Base-by-base conservation (phyloP, 2,113 vertebrate genomes). In the Seriola rivoliana region DNA sequence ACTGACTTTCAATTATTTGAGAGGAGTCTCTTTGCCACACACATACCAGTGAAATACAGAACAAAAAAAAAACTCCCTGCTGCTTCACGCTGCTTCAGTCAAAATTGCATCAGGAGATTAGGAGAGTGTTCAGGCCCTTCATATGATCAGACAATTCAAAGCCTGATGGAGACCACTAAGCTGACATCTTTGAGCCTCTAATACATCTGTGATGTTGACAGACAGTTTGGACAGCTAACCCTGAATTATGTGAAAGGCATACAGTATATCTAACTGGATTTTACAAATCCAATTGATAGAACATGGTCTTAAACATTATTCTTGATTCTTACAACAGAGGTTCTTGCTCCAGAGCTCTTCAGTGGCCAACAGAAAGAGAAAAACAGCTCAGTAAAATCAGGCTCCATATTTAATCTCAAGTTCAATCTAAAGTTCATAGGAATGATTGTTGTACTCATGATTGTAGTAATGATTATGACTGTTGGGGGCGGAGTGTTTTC, bases 21-120 rank as follows among this genome's bases (percentile, higher is more conserved):
- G 65, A 52, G 23, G 70, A 75, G 25, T 64, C n/a, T 66, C 34
- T 62, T 59, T 40, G 52, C 59, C 68, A 75, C 77, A 74, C 74
- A 70, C 60, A 84, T 54, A 75, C 76, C 1, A 77, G 46, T 44
- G 14, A 73, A 80, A 77, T 54, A 8, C 40, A 70, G 75, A 65
- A 46, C 52, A 64, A 70, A 67, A 71, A 29, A 29, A 71, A 59
- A 65, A 46, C 65, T 42, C 6, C 46, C 64, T 50, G 75, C 67
- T 81, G 86, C 89, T 86, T 89, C 78, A 73, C 52, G 46, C 34
- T 78, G 60, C 78, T 75, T 58, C 68, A 72, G 82, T 73, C 75
- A 85, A 92, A 92, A 92, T 86, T 93, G 81, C 91, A 88, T 92
- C 88, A 90, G 73, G 77, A 85, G 90, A 93, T 92, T 92, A 91